Percentiles rank a stretch among this genome's conserved stretches.
These are phyloP conservation scores for Dolichomitus sp. DNA, from an alignment of 2,888 invertebrate species.

Conservation along the genomic window DNA sequence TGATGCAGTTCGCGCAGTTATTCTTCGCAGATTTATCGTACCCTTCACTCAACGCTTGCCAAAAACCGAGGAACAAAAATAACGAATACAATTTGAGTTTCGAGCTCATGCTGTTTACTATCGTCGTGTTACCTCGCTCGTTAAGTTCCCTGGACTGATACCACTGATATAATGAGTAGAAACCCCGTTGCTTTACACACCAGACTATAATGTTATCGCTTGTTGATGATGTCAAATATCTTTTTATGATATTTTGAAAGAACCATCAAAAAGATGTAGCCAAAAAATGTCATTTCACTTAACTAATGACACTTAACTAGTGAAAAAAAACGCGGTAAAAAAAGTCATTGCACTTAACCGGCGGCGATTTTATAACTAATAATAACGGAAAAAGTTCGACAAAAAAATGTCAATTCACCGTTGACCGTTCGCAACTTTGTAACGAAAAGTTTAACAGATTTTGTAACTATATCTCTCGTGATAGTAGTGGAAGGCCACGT, in stretches of 20 bases:
- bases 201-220: background rate
- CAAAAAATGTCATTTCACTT: background rate
- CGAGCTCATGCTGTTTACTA: background rate
- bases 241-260: background rate
- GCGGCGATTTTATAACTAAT: background rate
- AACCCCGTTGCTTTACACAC: background rate
- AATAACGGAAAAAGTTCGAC: background rate
- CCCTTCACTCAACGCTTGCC: background rate
- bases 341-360: background rate
- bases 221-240: background rate
- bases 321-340: background rate
- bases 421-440: background rate
- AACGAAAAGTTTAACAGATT: background rate
- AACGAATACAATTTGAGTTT: background rate
- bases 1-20: background rate
- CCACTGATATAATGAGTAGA: background rate
- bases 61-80: background rate
- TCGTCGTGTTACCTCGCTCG: too few species aligned
- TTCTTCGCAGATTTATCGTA: background rate
- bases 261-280: too few species aligned
- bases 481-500: conserved; percentile 26
- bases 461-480: conserved; percentile 12
- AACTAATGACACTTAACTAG: background rate
- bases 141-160: background rate
- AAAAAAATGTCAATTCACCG: background rate